Base-by-base conservation (phyloP, 1,140 invertebrate genomes). In the Neotoxoptera formosana region DNA sequence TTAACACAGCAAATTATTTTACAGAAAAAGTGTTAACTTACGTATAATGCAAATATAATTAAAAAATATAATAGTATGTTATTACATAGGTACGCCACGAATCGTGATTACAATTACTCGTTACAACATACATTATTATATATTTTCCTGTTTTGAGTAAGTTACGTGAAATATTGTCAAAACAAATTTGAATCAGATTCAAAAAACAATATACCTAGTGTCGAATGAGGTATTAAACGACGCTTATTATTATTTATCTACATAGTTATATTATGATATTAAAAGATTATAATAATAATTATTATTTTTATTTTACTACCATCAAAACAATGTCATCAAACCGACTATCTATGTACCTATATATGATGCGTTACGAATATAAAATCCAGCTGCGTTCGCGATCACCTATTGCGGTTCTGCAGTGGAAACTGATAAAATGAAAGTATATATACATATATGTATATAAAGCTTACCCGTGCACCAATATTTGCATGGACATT, bases 141-240 rank as follows among this genome's bases (percentile, higher is more conserved):
- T 25, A 14, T 84, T 84, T 41, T 84, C 34, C 23, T 84, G 83
- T 41, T 84, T 41, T 84, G 83, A 7, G 41, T 87, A 87, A 34
- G 17, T 88, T 87, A 88, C 30, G 47, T 88, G 25, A 88, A 88
- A 88, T 47, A 48, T 45, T 87, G 25, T 48, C 86, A 88, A 88
- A 48, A 88, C 30, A n/a, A 20, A 88, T n/a, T 48, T 48, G 7
- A 51, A 88, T n/a, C 47, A 47, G n/a, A n/a, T 51, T 51, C 25
- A 88, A 30, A 84, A 84, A 45, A 41, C 20, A 84, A 88, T 30
- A 87, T 30, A n/a, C n/a, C n/a, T n/a, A 36, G 45, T 0, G 60
- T 14, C 7, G 30, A 76, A 76, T 76, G 30, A 87, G n/a, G 14
- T 30, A 84, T 84, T 25, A 84, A 84, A 41, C 25, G 8, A n/a